Base-by-base conservation (phyloP, 1,140 invertebrate species). In the Aphaenogaster floridana region DNA sequence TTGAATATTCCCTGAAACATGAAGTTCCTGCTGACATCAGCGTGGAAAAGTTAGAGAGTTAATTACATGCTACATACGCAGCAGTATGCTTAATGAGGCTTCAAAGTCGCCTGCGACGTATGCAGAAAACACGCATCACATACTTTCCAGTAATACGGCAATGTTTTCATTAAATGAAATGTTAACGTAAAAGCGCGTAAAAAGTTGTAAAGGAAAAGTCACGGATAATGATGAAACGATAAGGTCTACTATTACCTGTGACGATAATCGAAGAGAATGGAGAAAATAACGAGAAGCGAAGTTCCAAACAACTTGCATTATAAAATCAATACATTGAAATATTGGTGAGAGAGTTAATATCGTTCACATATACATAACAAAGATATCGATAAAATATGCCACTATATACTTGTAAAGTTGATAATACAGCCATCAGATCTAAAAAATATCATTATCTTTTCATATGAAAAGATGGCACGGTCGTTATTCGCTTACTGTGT, bases 11-110 rank as follows among this genome's bases (percentile, higher is more conserved):
- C 8, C 17, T n/a, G 50, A 15, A 54, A 59, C 21, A 63, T 59
- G 2, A 61, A 76, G 57, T 61, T 84, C 34, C 11, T 28, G 42
- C 54, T 9, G 54, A 89, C 1, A 64, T 21, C 57, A 57, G 21
- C 64, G 79, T 52, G 87, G 77, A 89, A 87, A 86, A 69, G 76
- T 79, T 86, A 87, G 74, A 84, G 61, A 34, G 45, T 28, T 81
- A 86, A 91, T 91, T 85, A 86, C 80, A 81, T 80, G 85, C 83
- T 36, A 81, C 63, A 81, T 90, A 89, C 86, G 87, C 50, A 86
- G 79, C 86, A 86, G 36, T 77, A 77, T 88, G 86, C 86, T 90
- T 90, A 83, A 90, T 91, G 88, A 88, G 42, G 42, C 72, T 76
- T 84, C 80, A 84, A 84, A 84, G 54, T 84, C 17, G 52, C 39